Base-by-base conservation (phyloP, 1,140 invertebrate genomes). In the Aphelinus atriplicis region DNA sequence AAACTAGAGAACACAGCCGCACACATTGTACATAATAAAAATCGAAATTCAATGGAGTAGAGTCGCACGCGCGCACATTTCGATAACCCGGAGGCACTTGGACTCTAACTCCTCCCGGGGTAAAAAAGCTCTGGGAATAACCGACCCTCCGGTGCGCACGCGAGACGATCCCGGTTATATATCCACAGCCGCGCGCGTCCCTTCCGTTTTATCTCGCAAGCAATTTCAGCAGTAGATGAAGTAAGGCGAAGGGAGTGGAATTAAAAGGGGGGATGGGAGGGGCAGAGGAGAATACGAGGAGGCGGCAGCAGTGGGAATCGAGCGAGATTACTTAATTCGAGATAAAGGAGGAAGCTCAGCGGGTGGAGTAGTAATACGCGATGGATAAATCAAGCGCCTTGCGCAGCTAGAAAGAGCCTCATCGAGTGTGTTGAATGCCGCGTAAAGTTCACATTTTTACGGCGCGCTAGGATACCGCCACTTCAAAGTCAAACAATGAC, bases 381-480 rank as follows among this genome's bases (percentile, higher is more conserved):
- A 2, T 10, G 67, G 10, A 71, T 75, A 71, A 75, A 75, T 75
- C 68, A 75, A 75, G 66, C 63, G 55, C 43, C 50, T 71, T 75
- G 65, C 60, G 47, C 26, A 26, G 57, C 3, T 43, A 62, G 48
- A 71, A 63, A 71, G 53, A 26, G 26, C 26, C 26, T 26, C 26
- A 26, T 26, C 26, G 26, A 26, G 26, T 26, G 26, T 26, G 26
- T 26, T 26, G 26, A 26, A 58, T 45, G 10, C 7, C 50, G 48
- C 48, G 51, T 62, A 71, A 62, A 63, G 45, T 51, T 26, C 3
- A 26, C 48, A 62, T 26, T 61, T 70, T 70, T 61, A 70, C 61
- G 46, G 58, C 47, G 58, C 9, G 45, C 5, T 1, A 46, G 48
- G 10, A 26, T 26, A 26, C 26, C 3, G 10, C 46, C 46, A 50